Evolutionary conservation across 2,113 vertebrate genomes (phyloP).

Genomic region (Chionomys nivalis): DNA sequence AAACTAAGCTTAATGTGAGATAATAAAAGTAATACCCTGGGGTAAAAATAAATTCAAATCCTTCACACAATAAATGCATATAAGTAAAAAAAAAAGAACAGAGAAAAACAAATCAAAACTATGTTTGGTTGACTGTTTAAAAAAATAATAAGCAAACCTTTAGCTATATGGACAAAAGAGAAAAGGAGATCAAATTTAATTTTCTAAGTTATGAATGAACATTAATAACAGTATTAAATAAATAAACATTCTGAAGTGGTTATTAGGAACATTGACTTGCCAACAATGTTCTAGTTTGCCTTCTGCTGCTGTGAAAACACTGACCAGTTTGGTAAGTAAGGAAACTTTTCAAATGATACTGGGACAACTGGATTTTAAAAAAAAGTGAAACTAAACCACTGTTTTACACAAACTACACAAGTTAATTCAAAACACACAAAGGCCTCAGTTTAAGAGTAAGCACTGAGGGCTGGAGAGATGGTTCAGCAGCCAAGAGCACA

Average conservation of each 20-base stretch:
- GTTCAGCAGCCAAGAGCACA: too few relatives aligned
- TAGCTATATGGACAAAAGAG: neutral
- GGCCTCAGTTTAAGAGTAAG: neutral
- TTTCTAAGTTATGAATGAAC: neutral
- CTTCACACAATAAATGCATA: neutral
- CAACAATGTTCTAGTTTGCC: neutral
- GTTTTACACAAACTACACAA: neutral
- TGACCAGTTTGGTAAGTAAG: neutral
- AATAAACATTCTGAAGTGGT: neutral
- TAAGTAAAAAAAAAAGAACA: neutral
- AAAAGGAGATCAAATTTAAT: neutral
- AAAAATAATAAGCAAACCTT: neutral
- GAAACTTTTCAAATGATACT: neutral
- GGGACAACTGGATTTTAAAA: neutral
- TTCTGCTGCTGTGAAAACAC: neutral
- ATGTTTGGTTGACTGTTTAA: neutral
- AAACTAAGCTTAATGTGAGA: neutral
- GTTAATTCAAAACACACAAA: neutral
- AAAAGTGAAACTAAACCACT: neutral
- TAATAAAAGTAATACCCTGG: neutral
- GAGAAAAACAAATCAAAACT: neutral
- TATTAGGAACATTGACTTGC: neutral
- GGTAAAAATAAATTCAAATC: neutral
- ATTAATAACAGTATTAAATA: neutral
- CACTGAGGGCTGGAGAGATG: too few relatives aligned